phyloP scores from a whole-genome alignment of 2,113 vertebrate species.

The Odontophorus gujanensis region DNA sequence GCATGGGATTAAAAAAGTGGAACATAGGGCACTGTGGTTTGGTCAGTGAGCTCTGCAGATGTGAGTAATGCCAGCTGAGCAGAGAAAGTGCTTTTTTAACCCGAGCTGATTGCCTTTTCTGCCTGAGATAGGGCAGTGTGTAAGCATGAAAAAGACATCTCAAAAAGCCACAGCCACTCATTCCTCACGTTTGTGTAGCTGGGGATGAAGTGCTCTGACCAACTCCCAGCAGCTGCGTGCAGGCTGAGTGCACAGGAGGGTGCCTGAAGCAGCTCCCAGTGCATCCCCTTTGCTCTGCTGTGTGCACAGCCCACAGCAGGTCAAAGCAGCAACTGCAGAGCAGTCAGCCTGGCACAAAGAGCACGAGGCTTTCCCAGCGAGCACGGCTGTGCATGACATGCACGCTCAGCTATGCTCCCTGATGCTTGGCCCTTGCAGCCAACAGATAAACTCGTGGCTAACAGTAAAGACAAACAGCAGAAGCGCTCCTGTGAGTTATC shows the following conservation, averaged over 20 bases:
- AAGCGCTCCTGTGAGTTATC: neutral
- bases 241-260: neutral
- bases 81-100: neutral
- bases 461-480: neutral
- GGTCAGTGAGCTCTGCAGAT: neutral
- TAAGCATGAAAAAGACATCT: neutral
- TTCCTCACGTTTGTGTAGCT: neutral
- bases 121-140: neutral
- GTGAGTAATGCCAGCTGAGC: neutral
- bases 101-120: neutral
- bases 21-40: neutral
- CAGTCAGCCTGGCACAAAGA: neutral
- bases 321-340: neutral
- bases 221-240: neutral
- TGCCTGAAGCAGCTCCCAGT: neutral
- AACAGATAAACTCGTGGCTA: neutral
- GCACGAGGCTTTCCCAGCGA: neutral
- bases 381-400: neutral
- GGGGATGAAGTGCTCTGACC: neutral
- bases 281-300: neutral
- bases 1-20: fast-evolving
- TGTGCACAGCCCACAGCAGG: neutral
- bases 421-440: neutral
- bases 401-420: slow-evolving; percentile 6
- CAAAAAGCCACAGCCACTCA: neutral